Base-by-base conservation (phyloP, 2,888 invertebrate genomes). In the Apamea epomidion region DNA sequence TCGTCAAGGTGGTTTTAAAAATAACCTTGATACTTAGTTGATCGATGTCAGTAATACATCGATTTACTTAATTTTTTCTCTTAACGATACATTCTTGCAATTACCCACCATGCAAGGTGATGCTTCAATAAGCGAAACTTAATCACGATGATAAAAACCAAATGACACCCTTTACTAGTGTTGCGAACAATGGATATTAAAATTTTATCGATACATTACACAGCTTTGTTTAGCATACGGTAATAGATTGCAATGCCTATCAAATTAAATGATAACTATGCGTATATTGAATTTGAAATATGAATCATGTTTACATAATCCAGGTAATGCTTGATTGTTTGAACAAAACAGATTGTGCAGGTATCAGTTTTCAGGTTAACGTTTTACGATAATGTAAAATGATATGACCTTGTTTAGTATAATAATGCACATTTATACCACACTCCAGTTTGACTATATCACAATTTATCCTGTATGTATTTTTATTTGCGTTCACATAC, bases 151-250 rank as follows among this genome's bases (percentile, higher is more conserved):
- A 92, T 93, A 92, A 93, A 93, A 93, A 92, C 91, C 90, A 91
- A 93, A 93, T 94, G 93, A 94, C 93, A 93, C 85, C 88, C 86
- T 91, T 90, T 89, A 83, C 65, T 92, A 93, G 93, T 92, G 92
- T 72, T 87, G 94, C 16, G 68, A 81, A 86, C 74, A 88, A 83
- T 78, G 18, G n/a, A 68, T 77, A 82, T 83, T 90, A 76, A 88
- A 83, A 78, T 84, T 87, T 87, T 91, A 91, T 92, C 92, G 92
- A 92, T 83, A 87, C 76, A 67, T 76, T 83, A 70, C 64, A 62
- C 78, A n/a, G 83, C 68, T 67, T 80, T 84, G 81, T 82, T 81
- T 84, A 81, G 42, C 70, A 29, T 48, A 80, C 48, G 48, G 54
- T 82, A 88, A 80, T 73, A 81, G 70, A 88, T 87, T 78, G 68